These are phyloP conservation scores for Ptychobarbus kaznakovi DNA, from an alignment of 2,797 vertebrate genomes.

Conservation along the genomic window DNA sequence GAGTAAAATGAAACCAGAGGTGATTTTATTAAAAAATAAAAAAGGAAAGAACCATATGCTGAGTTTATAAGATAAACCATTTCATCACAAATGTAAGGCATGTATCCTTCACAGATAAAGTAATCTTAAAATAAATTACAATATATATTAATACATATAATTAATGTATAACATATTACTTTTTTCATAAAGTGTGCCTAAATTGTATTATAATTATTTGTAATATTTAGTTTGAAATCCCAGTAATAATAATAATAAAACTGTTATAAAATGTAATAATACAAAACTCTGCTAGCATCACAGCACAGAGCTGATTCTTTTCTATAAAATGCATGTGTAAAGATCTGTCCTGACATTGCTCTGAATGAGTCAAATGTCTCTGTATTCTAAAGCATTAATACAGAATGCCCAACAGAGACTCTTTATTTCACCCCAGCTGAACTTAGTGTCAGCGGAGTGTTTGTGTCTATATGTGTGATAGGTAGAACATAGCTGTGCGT, in stretches of 20 bases:
- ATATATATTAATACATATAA: not conserved
- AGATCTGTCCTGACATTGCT: not conserved
- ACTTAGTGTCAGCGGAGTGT: not conserved
- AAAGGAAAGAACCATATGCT: not conserved
- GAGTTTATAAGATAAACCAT: not conserved
- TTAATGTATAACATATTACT: not conserved
- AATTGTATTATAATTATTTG: not conserved
- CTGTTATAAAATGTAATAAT: not conserved
- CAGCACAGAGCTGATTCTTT: not conserved
- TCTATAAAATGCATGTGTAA: not conserved
- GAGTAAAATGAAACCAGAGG: not conserved
- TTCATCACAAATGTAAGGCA: no score
- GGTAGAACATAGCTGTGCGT: slow-evolving; percentile 3
- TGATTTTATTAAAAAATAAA: not conserved
- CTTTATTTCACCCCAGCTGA: slow-evolving; percentile 19
- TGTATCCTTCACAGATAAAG: not conserved
- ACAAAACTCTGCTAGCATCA: no score
- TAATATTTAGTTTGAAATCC: not conserved
- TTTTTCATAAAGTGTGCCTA: no score
- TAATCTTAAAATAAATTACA: not conserved
- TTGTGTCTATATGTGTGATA: not conserved
- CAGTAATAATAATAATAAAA: not conserved
- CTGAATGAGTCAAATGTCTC: not conserved
- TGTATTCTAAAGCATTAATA: slow-evolving; percentile 2
- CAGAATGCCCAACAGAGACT: not conserved